Base-by-base conservation (phyloP, 2,888 invertebrate genomes). In the Deilephila elpenor region DNA sequence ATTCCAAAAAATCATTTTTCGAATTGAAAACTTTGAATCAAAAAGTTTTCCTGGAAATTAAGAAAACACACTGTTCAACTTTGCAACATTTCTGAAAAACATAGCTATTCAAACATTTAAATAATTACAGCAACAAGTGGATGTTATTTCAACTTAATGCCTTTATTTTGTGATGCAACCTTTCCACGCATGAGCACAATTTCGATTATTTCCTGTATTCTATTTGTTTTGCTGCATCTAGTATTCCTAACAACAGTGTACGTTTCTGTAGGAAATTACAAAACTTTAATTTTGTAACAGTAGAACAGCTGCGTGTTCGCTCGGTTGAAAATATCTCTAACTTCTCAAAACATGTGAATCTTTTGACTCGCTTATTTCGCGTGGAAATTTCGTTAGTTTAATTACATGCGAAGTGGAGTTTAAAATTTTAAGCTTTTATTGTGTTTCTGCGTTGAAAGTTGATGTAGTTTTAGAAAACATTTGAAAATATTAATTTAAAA, bases 321-420 rank as follows among this genome's bases (percentile, higher is more conserved):
- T 20, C 8, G 11, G 34, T 20, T 64, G 64, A 14, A 64, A 64
- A 64, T 64, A n/a, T 60, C 34, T 37, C 64, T 44, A 64, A 64
- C 37, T 64, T 64, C n/a, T 34, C 20, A 64, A 64, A 64, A 44
- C 44, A 64, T 44, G 64, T 64, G 64, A 64, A 64, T 64, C 44
- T 64, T 64, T 64, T 64, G 44, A 44, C 20, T 25, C 64, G 20
- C 11, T 44, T 64, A 61, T 61, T 44, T 56, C n/a, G 56, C 20
- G 37, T 8, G 20, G 34, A 64, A 64, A 8, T 44, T 29, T 62
- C 37, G n/a, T 37, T 62, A 6, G n/a, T 44, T 37, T 44, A 8
- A 64, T 64, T 64, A 37, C 37, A 20, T 64, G 20, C n/a, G 64
- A 37, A 64, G 44, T 20, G 14, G 11, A 44, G 37, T 34, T 61